Conservation (phyloP, 2,113 vertebrate genomes). For the Bagarius yarrelli region DNA sequence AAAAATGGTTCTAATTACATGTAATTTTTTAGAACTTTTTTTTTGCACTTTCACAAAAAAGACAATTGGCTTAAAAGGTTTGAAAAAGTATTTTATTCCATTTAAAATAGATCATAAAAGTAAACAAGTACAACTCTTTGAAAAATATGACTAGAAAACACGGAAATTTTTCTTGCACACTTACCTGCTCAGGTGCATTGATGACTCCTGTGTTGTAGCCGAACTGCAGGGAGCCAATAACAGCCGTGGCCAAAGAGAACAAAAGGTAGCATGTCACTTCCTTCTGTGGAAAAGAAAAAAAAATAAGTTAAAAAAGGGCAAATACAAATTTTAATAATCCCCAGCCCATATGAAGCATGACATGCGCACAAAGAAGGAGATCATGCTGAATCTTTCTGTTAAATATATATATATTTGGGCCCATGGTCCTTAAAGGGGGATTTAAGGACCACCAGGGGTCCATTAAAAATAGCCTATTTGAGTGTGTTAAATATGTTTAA, state of each 20-base stretch:
- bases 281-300: conserved; percentile 51
- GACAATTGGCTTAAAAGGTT: not conserved
- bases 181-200: conserved; percentile 86
- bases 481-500: too few species aligned
- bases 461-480: not conserved
- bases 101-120: not conserved
- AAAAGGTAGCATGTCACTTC: conserved; percentile 77
- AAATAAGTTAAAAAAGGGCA: not conserved
- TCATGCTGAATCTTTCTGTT: conserved; percentile 26
- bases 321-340: too few species aligned
- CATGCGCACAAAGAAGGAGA: not conserved
- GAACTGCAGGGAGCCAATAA: conserved; percentile 89
- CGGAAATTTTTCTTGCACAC: not conserved
- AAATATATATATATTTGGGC: conserved; percentile 34
- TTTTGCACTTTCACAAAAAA: not conserved
- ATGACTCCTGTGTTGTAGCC: conserved; percentile 96
- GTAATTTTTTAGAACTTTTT: not conserved
- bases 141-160: not conserved
- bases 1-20: not conserved
- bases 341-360: not conserved
- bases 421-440: not conserved
- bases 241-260: conserved; percentile 76
- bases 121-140: not conserved
- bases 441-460: not conserved
- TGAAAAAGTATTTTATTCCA: not conserved